phyloP scores from a whole-genome alignment of 2,113 vertebrate species.

The Sterna hirundo region DNA sequence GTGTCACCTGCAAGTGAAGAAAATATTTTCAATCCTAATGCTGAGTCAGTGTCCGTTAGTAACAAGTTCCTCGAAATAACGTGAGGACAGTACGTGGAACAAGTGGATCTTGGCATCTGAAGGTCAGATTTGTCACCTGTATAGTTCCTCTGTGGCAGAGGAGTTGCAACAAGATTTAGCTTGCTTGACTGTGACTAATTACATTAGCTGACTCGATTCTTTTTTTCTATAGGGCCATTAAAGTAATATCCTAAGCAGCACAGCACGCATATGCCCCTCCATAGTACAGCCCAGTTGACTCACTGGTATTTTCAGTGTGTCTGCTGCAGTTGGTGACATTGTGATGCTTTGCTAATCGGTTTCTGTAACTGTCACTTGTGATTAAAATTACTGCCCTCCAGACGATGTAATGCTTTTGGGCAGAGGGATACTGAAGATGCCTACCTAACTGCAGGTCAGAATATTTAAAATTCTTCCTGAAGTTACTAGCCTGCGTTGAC shows the following conservation, averaged over 20 bases:
- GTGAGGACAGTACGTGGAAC: not conserved
- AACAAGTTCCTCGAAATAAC: slow-evolving; percentile 10
- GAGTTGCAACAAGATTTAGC: not conserved
- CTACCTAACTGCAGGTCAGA: not conserved
- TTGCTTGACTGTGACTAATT: slow-evolving; percentile 26
- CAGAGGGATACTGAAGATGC: not conserved
- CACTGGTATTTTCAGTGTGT: not conserved
- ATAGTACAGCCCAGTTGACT: not conserved
- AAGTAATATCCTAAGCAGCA: not conserved
- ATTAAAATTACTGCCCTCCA: not conserved
- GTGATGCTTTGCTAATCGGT: not conserved
- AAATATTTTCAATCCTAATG: not conserved
- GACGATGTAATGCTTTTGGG: not conserved
- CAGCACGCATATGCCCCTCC: not conserved
- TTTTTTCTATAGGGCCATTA: not conserved
- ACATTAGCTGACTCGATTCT: not conserved
- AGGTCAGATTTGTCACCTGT: not conserved
- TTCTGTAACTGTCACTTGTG: not conserved
- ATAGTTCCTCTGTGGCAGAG: not conserved
- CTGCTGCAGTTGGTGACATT: not conserved
- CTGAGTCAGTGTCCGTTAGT: not conserved
- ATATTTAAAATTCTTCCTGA: not conserved
- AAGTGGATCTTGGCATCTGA: not conserved
- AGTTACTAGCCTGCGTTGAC: not conserved
- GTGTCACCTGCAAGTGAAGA: slow-evolving; percentile 38